Percentiles rank a stretch among this genome's conserved stretches.
phyloP scores from a whole-genome alignment of 2,113 vertebrate species.

The Amblyopsis rosae region DNA sequence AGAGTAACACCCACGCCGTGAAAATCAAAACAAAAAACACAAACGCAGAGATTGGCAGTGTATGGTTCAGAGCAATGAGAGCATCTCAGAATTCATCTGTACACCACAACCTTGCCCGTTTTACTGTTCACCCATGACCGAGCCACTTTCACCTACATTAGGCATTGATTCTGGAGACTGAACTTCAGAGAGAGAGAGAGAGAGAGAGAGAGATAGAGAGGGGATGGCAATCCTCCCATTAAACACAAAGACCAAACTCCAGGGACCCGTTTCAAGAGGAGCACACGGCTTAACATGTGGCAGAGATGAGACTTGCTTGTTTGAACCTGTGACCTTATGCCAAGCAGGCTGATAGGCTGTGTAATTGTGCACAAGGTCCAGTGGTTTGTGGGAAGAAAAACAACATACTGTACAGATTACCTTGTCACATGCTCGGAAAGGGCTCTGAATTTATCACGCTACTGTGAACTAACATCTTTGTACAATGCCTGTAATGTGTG shows the following conservation, averaged over 20 bases:
- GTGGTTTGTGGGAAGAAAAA: constrained; percentile 17
- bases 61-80: constrained; percentile 14
- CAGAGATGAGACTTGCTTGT: constrained; percentile 32
- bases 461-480: constrained; percentile 40
- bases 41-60: constrained; percentile 31
- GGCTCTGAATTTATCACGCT: constrained; percentile 24
- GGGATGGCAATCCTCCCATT: constrained; percentile 4
- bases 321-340: constrained; percentile 39
- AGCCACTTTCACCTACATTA: neutral
- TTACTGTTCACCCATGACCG: too few relatives aligned
- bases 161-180: too few relatives aligned
- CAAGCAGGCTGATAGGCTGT: constrained; percentile 11
- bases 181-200: neutral
- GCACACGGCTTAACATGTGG: neutral
- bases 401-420: constrained; percentile 14
- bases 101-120: too few relatives aligned
- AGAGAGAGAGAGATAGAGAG: neutral
- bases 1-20: constrained; percentile 20
- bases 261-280: neutral
- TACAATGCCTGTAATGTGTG: neutral
- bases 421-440: constrained; percentile 24
- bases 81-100: neutral
- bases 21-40: constrained; percentile 17
- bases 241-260: constrained; percentile 12
- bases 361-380: constrained; percentile 14